Evolutionary conservation across 2,888 invertebrate species (phyloP).

Genomic region (Linyphia triangularis): DNA sequence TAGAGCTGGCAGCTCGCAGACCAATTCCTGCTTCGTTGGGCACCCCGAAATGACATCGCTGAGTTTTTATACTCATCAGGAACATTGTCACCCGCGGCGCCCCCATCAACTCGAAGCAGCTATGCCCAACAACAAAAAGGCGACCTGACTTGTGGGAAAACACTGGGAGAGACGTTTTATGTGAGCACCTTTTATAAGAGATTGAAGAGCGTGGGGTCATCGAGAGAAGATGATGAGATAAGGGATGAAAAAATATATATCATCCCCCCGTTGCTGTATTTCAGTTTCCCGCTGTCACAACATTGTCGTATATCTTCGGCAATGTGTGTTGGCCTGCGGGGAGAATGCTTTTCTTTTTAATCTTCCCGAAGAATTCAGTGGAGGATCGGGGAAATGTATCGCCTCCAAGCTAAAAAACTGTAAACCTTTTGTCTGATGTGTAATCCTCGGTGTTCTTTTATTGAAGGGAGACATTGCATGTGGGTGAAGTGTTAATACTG

Average conservation of each 20-base stretch:
- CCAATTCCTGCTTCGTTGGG: conserved; percentile 63
- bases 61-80: conserved; percentile 22
- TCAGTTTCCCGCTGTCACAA: conserved; percentile 68
- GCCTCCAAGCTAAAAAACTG: neutral
- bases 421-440: neutral
- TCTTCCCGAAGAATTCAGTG: conserved; percentile 35
- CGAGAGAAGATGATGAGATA: conserved; percentile 13
- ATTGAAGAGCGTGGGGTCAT: neutral
- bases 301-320: conserved; percentile 69
- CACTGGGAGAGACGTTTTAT: neutral
- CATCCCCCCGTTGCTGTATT: conserved; percentile 26
- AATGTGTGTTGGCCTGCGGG: conserved; percentile 25
- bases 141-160: neutral
- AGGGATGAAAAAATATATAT: conserved; percentile 50
- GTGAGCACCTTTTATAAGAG: neutral
- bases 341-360: neutral
- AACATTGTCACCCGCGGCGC: conserved; percentile 49
- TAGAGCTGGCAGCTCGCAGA: conserved; percentile 1
- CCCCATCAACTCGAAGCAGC: neutral
- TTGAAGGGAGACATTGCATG: neutral
- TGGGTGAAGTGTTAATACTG: neutral
- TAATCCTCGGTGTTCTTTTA: no score
- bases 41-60: conserved; percentile 62
- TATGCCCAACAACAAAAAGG: neutral
- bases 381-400: neutral